Base-by-base conservation (phyloP, 2,797 vertebrate genomes). In the Parambassis ranga region DNA sequence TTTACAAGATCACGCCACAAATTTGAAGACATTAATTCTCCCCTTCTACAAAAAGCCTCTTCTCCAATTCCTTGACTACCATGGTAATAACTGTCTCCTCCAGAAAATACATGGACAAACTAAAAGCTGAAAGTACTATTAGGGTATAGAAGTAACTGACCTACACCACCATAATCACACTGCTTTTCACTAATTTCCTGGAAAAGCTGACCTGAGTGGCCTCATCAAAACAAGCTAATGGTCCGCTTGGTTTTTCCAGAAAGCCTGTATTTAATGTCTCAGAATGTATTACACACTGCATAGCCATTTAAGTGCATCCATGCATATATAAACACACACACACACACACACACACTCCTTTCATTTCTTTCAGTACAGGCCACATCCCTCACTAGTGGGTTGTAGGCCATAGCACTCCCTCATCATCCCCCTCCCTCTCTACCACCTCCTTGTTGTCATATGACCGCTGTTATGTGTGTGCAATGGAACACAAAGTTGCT, bases 401-500 rank as follows among this genome's bases (percentile, higher is more conserved):
- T 61, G 67, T 43, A 66, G 50, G 58, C 65, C 44, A 41, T 33
- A 68, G 50, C 77, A 38, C 78, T 70, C 66, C 72, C 79, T 65
- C 73, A 60, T 70, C 72, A 22, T 7, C 58, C 44, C 65, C 38
- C 71, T 66, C 74, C 63, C 75, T 79, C 62, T 74, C 69, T 57
- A 77, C 75, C 81, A 73, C 77, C 83, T 83, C 81, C 84, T 87
- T 87, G 87, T 85, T 88, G 87, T 93, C 92, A 93, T 92, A 91
- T 92, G 91, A 92, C 89, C 39, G 19, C 78, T 92, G 89, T 90
- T 88, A 88, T 87, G 83, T 89, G 83, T 85, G 78, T 72, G 75
- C 71, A 74, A 59, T 53, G 57, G 76, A 90, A 90, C 67, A 93
- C 91, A 93, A 90, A 91, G 90, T 89, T 85, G 81, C 89, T 90